These are phyloP conservation scores for Trematomus bernacchii DNA, from an alignment of 2,797 vertebrate species.

Conservation along the genomic window DNA sequence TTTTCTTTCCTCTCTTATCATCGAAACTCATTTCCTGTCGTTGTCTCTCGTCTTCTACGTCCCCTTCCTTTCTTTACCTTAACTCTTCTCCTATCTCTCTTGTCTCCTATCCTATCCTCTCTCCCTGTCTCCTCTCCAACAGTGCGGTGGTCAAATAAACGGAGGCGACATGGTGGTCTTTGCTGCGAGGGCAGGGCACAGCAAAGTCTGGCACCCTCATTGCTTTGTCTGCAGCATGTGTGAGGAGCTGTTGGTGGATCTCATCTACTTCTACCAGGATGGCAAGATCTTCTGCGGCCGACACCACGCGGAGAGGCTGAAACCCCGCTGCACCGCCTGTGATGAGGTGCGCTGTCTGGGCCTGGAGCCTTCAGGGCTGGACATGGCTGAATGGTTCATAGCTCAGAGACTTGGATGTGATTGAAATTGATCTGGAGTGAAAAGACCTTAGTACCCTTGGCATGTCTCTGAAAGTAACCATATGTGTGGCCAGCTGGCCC, in stretches of 20 bases:
- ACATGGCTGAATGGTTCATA: slow-evolving; percentile 60
- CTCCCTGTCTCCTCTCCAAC: slow-evolving; percentile 33
- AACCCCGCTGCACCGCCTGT: slow-evolving; percentile 96
- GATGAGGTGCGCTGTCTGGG: slow-evolving; percentile 90
- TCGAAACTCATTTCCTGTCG: neutral
- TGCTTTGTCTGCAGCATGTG: slow-evolving; percentile 97
- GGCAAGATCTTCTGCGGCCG: slow-evolving; percentile 97
- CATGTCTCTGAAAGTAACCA: slow-evolving; percentile 46
- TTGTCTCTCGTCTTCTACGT: neutral
- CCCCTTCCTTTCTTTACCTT: slow-evolving; percentile 4
- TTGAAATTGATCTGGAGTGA: slow-evolving; percentile 54
- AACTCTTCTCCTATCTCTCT: neutral
- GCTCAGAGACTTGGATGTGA: slow-evolving; percentile 53
- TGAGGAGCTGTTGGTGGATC: slow-evolving; percentile 94
- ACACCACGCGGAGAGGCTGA: slow-evolving; percentile 96
- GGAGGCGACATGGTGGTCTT: slow-evolving; percentile 97
- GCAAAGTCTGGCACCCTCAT: slow-evolving; percentile 96
- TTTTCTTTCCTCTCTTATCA: neutral
- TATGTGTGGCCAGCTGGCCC: slow-evolving; percentile 26
- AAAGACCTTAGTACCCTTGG: slow-evolving; percentile 56
- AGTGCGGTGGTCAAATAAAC: slow-evolving; percentile 96
- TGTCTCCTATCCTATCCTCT: neutral
- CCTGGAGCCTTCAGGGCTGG: slow-evolving; percentile 47
- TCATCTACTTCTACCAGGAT: slow-evolving; percentile 99
- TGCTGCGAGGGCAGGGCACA: slow-evolving; percentile 93